Percentiles rank a stretch among this genome's conserved stretches.
phyloP scores from a whole-genome alignment of 2,113 vertebrate genomes.

The Halichoeres trimaculatus region DNA sequence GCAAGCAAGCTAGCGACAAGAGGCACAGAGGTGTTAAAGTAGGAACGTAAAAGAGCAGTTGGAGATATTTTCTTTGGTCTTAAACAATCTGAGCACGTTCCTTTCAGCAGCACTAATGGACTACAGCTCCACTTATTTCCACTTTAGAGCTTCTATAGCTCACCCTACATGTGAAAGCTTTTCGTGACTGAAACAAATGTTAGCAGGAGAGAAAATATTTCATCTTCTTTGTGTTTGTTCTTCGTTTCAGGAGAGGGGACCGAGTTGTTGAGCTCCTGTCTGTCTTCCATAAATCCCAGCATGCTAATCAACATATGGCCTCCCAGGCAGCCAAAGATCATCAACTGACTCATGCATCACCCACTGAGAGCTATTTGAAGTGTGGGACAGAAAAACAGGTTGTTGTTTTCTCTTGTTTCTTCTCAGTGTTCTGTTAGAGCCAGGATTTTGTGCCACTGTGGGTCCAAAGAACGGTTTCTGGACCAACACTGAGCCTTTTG shows the following conservation, averaged over 20 bases:
- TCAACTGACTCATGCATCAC: conserved; percentile 50
- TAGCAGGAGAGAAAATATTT: not conserved
- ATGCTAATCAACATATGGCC: conserved; percentile 41
- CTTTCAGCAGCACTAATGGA: not conserved
- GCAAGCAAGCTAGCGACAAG: too few relatives aligned
- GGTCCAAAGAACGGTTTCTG: conserved; percentile 13
- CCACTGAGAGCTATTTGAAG: conserved; percentile 46
- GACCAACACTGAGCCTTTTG: conserved; percentile 31
- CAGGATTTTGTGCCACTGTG: not conserved
- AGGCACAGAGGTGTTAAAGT: too few relatives aligned
- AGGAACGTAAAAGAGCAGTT: not conserved
- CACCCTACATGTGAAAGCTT: not conserved
- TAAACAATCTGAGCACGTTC: not conserved
- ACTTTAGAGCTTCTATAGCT: not conserved
- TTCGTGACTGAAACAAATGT: not conserved
- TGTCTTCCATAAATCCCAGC: conserved; percentile 33
- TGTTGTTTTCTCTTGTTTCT: not conserved
- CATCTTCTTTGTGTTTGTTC: not conserved
- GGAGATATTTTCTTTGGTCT: not conserved
- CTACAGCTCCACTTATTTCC: not conserved
- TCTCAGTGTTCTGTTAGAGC: not conserved
- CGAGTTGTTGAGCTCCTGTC: not conserved
- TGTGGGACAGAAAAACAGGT: conserved; percentile 9
- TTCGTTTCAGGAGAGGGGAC: not conserved
- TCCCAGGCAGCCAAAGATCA: conserved; percentile 40